Evolutionary conservation across 1,140 invertebrate species (phyloP).

Genomic region (Trichogramma pretiosum): DNA sequence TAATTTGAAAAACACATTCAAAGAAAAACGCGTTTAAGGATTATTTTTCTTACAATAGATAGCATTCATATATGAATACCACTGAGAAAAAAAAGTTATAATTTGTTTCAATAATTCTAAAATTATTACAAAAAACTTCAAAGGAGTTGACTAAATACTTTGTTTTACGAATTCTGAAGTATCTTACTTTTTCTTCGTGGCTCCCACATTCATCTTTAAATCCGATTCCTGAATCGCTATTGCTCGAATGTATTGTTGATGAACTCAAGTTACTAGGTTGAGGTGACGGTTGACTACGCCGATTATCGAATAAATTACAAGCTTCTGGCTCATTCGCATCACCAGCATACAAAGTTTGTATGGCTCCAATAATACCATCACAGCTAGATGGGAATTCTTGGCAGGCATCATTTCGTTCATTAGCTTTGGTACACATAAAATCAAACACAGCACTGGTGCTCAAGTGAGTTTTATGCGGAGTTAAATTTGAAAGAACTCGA

Average conservation of each 20-base stretch:
- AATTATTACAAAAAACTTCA: too few species aligned
- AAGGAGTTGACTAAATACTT: too few species aligned
- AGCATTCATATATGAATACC: too few species aligned
- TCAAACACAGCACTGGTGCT: constrained; percentile 38
- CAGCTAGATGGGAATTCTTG: constrained; percentile 84
- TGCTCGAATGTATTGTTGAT: constrained; percentile 79
- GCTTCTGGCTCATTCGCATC: constrained; percentile 30
- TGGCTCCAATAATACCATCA: constrained; percentile 70
- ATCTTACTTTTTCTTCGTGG: too few species aligned
- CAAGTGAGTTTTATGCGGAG: constrained; percentile 70
- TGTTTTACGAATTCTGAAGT: too few species aligned
- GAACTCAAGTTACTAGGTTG: constrained; percentile 73
- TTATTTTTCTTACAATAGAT: too few species aligned
- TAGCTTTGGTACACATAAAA: constrained; percentile 41
- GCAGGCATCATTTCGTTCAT: constrained; percentile 54
- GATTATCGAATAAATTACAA: constrained; percentile 34
- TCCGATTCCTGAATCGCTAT: constrained; percentile 90
- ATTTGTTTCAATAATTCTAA: too few species aligned
- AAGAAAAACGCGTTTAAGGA: too few species aligned
- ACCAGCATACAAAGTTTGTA: constrained; percentile 47
- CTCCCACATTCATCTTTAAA: constrained; percentile 79
- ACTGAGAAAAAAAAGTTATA: too few species aligned
- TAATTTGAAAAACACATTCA: too few species aligned
- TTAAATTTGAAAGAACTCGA: constrained; percentile 77
- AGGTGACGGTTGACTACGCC: constrained; percentile 57